Base-by-base conservation (phyloP, 2,888 invertebrate genomes). In the Xylota sylvarum region DNA sequence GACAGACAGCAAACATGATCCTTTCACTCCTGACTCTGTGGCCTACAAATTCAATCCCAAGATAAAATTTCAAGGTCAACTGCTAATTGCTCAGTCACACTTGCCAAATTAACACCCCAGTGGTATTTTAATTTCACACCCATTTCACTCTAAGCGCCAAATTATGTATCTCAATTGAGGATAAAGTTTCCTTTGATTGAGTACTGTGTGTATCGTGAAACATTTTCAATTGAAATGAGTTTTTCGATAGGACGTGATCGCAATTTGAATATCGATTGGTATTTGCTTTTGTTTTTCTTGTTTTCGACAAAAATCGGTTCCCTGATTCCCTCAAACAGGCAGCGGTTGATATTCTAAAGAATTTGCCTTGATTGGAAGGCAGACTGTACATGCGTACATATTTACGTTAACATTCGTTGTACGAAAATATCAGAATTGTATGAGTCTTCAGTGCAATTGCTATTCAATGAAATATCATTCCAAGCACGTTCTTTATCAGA, bases 201-300 rank as follows among this genome's bases (percentile, higher is more conserved):
- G 35, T 48, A 10, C 12, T 58, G 67, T 55, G 58, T 46, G 10
- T 17, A 64, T 37, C 4, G 30, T 43, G 55, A 55, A 69, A 40
- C 30, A 43, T 69, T 69, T 50, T 69, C 30, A 35, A 55, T 40
- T 62, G 55, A 74, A 52, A 12, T 48, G 23, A 23, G 10, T 46
- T 43, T 32, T 56, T 35, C 23, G 50, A 35, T 9, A 60, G 23
- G 52, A 81, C 81, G 81, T 82, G 81, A 62, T 64, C n/a, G 58
- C 37, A 32, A 77, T 37, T 48, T 52, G 46, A 64, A 43, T 64
- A 9, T 55, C 30, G n/a, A 62, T 19, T 74, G 55, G 48, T 56
- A 32, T 72, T 56, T 64, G 70, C 37, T 56, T 48, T 35, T 55
- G 14, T 19, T 32, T 55, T 50, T 60, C 17, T 23, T 23, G 23